Evolutionary conservation across 1,140 invertebrate genomes (phyloP), one percentile per base, ranked within the genome.

Genomic region (Lucilia cuprina): DNA sequence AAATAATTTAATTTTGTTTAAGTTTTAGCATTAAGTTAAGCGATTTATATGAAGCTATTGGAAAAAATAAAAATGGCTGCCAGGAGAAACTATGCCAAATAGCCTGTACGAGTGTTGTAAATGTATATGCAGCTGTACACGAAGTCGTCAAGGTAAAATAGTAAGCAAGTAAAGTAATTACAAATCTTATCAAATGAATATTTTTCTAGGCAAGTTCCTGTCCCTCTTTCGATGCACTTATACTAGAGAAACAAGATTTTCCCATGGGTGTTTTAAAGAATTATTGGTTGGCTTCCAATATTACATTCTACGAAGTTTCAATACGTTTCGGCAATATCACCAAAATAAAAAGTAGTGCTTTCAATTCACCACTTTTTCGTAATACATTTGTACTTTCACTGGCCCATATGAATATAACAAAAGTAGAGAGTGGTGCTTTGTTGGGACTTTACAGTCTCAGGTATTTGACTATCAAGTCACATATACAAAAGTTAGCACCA

Each of bases 401-500:
- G 86, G 10, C 55, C 8, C 21, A 86, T 13, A 55, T 88, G 0
- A 50, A 86, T 9, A 17, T 88, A 0, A 47, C 83, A 13, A 83
- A 83, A 13, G 30, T 88, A 0, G 85, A 85, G 21, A 85, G 77
- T 78, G 88, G 87, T 8, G 86, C 86, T 0, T 49, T 88, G 5
- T 74, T 88, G 0, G 88, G 88, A 0, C 84, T 88, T 0, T 86
- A 85, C 25, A 85, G 85, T 0, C 65, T 88, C n/a, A 83, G 21
- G 14, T 86, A 86, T 35, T 82, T 88, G 35, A 86, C 86, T 19
- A 87, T 88, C n/a, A 83, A 86, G 8, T 85, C 84, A 5, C 83
- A 84, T 9, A 25, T 87, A 10, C 82, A 83, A 0, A 70, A 70
- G 7, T 50, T 87, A 1, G 84, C 84, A 35, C 35, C 86, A 13